These are phyloP conservation scores for Mesocricetus auratus DNA, from an alignment of 2,113 vertebrate species.

Conservation along the genomic window DNA sequence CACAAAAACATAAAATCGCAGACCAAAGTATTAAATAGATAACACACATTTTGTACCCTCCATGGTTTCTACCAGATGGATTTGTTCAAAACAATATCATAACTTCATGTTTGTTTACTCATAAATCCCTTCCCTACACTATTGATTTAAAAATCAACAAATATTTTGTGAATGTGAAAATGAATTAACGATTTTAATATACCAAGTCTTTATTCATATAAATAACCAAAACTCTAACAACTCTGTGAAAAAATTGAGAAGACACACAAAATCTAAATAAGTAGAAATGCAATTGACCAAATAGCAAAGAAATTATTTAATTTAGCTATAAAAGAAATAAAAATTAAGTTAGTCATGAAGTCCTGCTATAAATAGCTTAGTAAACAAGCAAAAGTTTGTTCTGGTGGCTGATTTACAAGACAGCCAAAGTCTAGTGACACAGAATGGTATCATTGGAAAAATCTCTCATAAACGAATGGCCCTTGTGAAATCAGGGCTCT, in stretches of 20 bases:
- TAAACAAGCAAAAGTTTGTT: conserved; percentile 28
- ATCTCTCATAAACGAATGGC: background rate
- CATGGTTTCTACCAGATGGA: background rate
- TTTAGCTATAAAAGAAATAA: conserved; percentile 35
- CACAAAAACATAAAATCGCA: background rate
- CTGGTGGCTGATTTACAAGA: background rate
- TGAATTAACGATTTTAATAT: background rate
- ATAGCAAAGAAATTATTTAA: conserved; percentile 8
- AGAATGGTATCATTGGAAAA: background rate
- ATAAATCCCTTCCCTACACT: background rate
- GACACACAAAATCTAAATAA: background rate
- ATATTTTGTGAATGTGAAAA: background rate
- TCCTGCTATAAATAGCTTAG: conserved; percentile 1
- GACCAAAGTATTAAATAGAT: background rate
- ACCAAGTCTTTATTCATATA: background rate
- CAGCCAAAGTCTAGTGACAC: background rate
- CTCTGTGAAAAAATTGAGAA: background rate
- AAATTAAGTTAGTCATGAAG: conserved; percentile 30
- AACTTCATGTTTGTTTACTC: background rate
- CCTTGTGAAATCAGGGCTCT: background rate
- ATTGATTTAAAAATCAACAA: background rate
- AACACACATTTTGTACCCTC: background rate
- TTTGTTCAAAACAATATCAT: background rate
- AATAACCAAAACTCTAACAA: background rate
- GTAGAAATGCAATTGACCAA: background rate